Evolutionary conservation across 23 tunicate genomes (phyloP), one percentile per base, ranked within the genome.

Genomic region (Botrylloides violaceus): DNA sequence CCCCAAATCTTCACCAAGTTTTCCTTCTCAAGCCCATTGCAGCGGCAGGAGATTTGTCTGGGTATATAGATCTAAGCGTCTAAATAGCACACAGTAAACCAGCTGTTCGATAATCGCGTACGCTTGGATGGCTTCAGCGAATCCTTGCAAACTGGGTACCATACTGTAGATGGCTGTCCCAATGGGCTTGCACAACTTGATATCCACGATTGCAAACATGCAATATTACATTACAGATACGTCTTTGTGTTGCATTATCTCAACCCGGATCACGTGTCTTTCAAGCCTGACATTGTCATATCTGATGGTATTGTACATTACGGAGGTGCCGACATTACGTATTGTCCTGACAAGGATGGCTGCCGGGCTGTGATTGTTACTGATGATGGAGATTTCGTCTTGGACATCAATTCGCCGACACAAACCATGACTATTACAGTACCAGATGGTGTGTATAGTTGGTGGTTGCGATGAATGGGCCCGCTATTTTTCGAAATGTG

Each of bases 171-270:
- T n/a, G n/a, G n/a, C n/a, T n/a, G n/a, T n/a, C n/a, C n/a, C n/a
- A n/a, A n/a, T 43, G 12, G 53, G 53, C 15, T 9, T 7, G 53
- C 53, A 43, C 9, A 43, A 43, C 15, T 43, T 15, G 53, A 43
- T 43, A 7, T 43, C 12, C 53, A 43, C 9, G 9, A 7, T 43
- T 43, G 15, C 53, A 9, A 15, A 15, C 53, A 9, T 15, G 53
- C 53, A 43, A 22, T 59, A 7, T 59, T 33, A 2, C 7, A 4
- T 63, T 66, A 1, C 76, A 87, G 87, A 71, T 87, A 87, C 61
- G 87, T 87, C 20, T 87, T 87, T 53, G 23, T 87, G 50, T 49
- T 87, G 7, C 95, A 81, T 49, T 87, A 87, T 50, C 81, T 76
- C 83, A 87, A 87, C 33, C 95, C 95, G 3, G 68, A 76, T 34